Evolutionary conservation across 2,888 invertebrate genomes (phyloP).

Genomic region (Ophion slaviceki): DNA sequence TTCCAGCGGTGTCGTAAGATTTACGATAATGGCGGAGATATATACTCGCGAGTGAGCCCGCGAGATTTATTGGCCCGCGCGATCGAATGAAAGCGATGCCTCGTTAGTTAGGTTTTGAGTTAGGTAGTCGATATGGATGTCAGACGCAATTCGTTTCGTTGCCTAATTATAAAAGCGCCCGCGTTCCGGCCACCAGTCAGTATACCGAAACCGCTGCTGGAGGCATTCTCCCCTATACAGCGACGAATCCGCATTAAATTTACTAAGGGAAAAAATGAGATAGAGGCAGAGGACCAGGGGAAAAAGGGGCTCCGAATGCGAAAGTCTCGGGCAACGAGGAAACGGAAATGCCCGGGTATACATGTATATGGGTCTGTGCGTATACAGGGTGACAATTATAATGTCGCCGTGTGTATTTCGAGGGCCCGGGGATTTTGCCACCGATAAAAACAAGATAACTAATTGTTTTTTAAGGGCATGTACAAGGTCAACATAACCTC

Average conservation of each 20-base stretch:
- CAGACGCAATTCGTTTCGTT: constrained; percentile 81
- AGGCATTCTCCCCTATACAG: not conserved
- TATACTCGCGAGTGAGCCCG: constrained; percentile 70
- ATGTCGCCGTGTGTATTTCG: too few relatives aligned
- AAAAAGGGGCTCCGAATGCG: too few relatives aligned
- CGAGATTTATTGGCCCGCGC: constrained; percentile 79
- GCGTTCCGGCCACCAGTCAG: constrained; percentile 18
- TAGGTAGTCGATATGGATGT: constrained; percentile 81
- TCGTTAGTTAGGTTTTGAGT: constrained; percentile 81
- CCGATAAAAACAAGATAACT: too few relatives aligned
- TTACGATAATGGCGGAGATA: constrained; percentile 82
- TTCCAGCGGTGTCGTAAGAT: constrained; percentile 77
- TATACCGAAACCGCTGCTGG: not conserved
- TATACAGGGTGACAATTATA: too few relatives aligned
- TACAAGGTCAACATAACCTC: too few relatives aligned
- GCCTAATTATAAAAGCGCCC: constrained; percentile 81
- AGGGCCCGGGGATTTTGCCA: too few relatives aligned
- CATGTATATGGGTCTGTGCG: too few relatives aligned
- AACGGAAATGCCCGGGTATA: too few relatives aligned
- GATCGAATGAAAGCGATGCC: constrained; percentile 79
- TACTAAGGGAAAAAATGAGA: too few relatives aligned
- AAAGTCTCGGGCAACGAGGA: too few relatives aligned
- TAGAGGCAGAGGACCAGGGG: too few relatives aligned
- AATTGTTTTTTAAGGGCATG: too few relatives aligned
- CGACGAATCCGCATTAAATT: not conserved